Evolutionary conservation across 2,888 invertebrate genomes (phyloP).

Genomic region (Nomada flava): DNA sequence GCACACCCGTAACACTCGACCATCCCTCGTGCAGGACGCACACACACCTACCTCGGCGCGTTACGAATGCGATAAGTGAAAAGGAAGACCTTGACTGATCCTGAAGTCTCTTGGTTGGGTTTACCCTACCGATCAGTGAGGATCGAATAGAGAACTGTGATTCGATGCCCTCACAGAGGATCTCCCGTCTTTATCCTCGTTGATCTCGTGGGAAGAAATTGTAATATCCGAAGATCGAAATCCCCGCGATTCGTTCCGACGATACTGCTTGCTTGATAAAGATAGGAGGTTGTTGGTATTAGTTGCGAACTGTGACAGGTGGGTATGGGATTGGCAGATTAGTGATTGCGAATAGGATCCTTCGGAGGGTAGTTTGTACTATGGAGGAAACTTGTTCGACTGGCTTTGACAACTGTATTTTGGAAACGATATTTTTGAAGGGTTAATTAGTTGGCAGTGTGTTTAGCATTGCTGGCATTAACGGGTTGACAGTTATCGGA

Average conservation of each 20-base stretch:
- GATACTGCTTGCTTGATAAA: background rate
- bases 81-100: conserved; percentile 77
- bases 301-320: background rate
- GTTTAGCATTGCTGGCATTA: background rate
- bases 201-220: conserved; percentile 64
- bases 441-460: background rate
- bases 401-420: too few species aligned
- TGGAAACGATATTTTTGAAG: background rate
- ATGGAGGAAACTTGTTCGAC: background rate
- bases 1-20: background rate
- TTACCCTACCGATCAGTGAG: conserved; percentile 51
- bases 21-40: background rate
- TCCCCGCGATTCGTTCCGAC: background rate
- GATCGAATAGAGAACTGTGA: conserved; percentile 60
- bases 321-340: conserved; percentile 2
- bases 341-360: background rate
- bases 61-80: conserved; percentile 70
- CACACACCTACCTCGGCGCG: conserved; percentile 10
- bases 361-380: background rate
- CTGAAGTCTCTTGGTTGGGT: conserved; percentile 44
- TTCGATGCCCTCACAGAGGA: conserved; percentile 76
- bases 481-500: too few species aligned
- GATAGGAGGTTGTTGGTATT: background rate
- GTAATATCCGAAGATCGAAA: conserved; percentile 47
- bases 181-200: conserved; percentile 51